Base-by-base conservation (phyloP, 2,888 invertebrate species). In the Hypena proboscidalis region DNA sequence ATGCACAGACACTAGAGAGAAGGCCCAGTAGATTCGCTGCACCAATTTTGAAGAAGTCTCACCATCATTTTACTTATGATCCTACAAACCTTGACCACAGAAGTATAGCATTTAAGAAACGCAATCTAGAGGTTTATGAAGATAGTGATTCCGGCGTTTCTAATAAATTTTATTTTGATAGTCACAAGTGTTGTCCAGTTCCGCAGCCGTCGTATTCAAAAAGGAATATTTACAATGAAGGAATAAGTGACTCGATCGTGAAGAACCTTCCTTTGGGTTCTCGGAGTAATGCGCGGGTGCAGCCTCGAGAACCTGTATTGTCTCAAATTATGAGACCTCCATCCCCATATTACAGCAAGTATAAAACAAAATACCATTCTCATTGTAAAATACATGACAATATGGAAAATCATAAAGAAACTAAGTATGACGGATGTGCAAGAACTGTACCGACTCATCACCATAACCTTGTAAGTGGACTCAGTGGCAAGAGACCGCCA, bases 141-240 rank as follows among this genome's bases (percentile, higher is more conserved):
- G n/a, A n/a, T n/a, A n/a, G n/a, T n/a, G n/a, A n/a, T n/a, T n/a
- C n/a, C n/a, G n/a, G n/a, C n/a, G n/a, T n/a, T n/a, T n/a, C n/a
- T n/a, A n/a, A n/a, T n/a, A n/a, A n/a, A n/a, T n/a, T n/a, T n/a
- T n/a, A n/a, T n/a, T n/a, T n/a, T n/a, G n/a, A n/a, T n/a, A n/a
- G n/a, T n/a, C n/a, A n/a, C n/a, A n/a, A n/a, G n/a, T n/a, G n/a
- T n/a, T n/a, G n/a, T 36, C 13, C 3, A 7, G 6, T 13, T 20
- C 26, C 17, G 19, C 6, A n/a, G 32, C 8, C 6, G 17, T 19
- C 23, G 7, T 4, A 23, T 14, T 13, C 55, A 1, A 70, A 76
- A 31, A 80, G 65, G 47, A 72, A 67, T 9, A 42, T 84, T 20
- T 85, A 85, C 50, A 85, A 85, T 34, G 85, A 87, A 57, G 85